Evolutionary conservation across 2,888 invertebrate genomes (phyloP).

Genomic region (Dryomyza anilis): DNA sequence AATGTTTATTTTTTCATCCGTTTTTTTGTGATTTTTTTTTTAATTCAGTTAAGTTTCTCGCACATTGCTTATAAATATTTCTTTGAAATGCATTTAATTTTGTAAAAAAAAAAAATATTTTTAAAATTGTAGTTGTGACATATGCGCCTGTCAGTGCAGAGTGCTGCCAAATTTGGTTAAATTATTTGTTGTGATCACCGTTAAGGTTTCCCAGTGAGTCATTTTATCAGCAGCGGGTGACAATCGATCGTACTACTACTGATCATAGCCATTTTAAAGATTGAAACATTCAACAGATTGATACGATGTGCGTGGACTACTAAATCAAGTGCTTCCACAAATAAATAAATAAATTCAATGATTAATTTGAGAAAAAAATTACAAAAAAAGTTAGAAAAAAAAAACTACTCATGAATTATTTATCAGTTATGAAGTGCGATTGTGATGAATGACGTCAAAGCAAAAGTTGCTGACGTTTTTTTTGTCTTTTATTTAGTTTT

Average conservation of each 20-base stretch:
- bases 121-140: too few relatives aligned
- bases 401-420: not conserved
- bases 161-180: conserved; percentile 24
- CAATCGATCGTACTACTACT: not conserved
- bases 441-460: conserved; percentile 17
- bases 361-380: conserved; percentile 3
- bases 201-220: conserved; percentile 17
- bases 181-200: conserved; percentile 9
- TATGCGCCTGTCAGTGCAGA: not conserved
- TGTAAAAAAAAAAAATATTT: too few relatives aligned
- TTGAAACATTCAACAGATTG: not conserved
- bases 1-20: not conserved
- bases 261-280: not conserved
- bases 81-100: too few relatives aligned
- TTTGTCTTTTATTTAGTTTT: not conserved
- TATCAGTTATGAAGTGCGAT: conserved; percentile 3
- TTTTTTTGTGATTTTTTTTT: not conserved
- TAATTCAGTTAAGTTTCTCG: too few relatives aligned
- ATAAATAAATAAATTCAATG: not conserved
- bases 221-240: conserved; percentile 7
- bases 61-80: too few relatives aligned
- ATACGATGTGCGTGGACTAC: not conserved
- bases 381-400: too few relatives aligned
- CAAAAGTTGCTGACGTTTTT: too few relatives aligned
- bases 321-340: not conserved